These are phyloP conservation scores for Ichneumon xanthorius DNA, from an alignment of 2,888 invertebrate species.

Conservation along the genomic window DNA sequence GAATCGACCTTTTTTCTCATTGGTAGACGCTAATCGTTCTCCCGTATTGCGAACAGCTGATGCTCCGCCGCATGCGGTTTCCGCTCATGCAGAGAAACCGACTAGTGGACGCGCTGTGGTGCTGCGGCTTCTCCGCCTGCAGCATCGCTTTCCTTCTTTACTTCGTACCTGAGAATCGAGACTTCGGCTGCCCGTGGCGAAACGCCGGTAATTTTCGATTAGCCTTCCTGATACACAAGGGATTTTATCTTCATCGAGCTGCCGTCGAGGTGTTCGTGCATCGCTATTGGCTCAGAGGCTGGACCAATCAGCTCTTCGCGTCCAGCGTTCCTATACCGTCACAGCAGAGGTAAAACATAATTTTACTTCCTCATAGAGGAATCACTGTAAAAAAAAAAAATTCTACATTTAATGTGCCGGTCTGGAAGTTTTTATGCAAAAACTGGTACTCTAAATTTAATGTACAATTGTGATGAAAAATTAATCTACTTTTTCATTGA, in stretches of 20 bases:
- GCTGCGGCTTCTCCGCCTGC: slow-evolving; percentile 74
- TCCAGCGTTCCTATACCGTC: slow-evolving; percentile 72
- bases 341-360: slow-evolving; percentile 68
- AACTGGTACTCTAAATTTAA: no score
- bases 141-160: slow-evolving; percentile 74
- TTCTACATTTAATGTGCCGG: no score
- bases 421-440: no score
- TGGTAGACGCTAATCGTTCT: not conserved
- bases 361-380: not conserved
- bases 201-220: slow-evolving; percentile 69
- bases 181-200: slow-evolving; percentile 60
- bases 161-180: slow-evolving; percentile 53
- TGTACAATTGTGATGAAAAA: no score
- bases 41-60: slow-evolving; percentile 66
- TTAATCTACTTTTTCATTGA: no score
- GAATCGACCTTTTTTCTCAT: not conserved
- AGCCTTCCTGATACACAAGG: slow-evolving; percentile 73
- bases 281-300: slow-evolving; percentile 75
- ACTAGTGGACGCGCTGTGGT: slow-evolving; percentile 75
- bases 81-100: slow-evolving; percentile 73
- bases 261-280: slow-evolving; percentile 72
- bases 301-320: slow-evolving; percentile 75
- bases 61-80: slow-evolving; percentile 75
- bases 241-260: slow-evolving; percentile 77
- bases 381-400: no score